These are phyloP conservation scores for Leptosomus discolor DNA, from an alignment of 2,113 vertebrate species.

Conservation along the genomic window DNA sequence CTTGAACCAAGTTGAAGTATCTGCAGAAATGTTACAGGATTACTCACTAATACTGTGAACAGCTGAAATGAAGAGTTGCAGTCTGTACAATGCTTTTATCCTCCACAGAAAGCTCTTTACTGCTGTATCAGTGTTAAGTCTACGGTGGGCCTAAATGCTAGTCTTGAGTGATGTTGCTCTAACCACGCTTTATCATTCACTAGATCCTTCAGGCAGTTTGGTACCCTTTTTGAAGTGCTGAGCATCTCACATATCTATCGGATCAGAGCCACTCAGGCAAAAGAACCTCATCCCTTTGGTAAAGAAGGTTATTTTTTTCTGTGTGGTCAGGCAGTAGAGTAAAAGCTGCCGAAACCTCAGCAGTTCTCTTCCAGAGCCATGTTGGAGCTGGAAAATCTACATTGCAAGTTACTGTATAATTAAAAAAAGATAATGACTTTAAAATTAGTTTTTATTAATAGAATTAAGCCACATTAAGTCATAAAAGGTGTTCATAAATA, in stretches of 20 bases:
- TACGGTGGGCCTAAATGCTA: background rate
- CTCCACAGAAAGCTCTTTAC: background rate
- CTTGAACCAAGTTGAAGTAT: background rate
- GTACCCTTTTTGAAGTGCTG: background rate
- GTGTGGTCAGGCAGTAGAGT: background rate
- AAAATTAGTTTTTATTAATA: slow-evolving; percentile 74
- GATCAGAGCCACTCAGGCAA: background rate
- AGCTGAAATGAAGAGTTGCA: background rate
- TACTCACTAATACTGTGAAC: background rate
- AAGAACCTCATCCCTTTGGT: background rate
- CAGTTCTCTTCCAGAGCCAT: background rate
- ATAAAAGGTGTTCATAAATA: slow-evolving; percentile 68
- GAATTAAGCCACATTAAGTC: slow-evolving; percentile 65
- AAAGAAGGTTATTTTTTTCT: background rate
- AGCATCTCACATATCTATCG: background rate
- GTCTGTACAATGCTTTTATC: background rate
- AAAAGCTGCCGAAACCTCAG: background rate
- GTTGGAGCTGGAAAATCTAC: background rate
- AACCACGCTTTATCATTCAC: background rate
- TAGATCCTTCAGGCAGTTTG: background rate
- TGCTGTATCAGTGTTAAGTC: background rate
- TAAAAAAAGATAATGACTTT: slow-evolving; percentile 69
- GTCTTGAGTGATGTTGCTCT: background rate
- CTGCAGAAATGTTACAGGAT: background rate
- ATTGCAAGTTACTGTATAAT: slow-evolving; percentile 54